Conservation (phyloP, 2,888 invertebrate species). For the Nephrotoma flavescens region DNA sequence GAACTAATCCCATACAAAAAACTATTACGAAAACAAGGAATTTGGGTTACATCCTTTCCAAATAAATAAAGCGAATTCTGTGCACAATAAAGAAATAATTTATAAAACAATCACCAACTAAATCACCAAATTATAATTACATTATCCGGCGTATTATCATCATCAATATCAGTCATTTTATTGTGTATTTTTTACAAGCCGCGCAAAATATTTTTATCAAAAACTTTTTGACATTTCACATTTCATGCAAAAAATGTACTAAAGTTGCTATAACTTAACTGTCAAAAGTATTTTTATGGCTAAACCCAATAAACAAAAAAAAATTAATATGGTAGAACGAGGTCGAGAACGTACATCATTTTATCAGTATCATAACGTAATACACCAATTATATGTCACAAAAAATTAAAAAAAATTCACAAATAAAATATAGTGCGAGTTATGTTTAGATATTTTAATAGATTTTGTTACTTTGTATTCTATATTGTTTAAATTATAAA, state of each 20-base stretch:
- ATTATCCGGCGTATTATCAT: neutral
- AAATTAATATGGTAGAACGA: neutral
- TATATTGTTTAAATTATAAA: neutral
- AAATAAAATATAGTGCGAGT: neutral
- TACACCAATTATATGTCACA: neutral
- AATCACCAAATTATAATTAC: neutral
- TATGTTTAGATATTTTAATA: neutral
- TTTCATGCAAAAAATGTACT: neutral
- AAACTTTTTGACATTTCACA: neutral
- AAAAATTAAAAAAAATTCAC: neutral
- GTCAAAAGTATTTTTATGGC: neutral
- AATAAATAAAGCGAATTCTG: conserved; percentile 28
- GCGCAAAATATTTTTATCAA: neutral
- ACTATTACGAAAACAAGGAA: conserved; percentile 68
- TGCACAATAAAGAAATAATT: conserved; percentile 38
- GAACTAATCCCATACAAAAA: conserved; percentile 58
- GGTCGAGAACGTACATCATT: neutral
- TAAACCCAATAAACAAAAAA: neutral
- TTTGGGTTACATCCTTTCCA: conserved; percentile 55
- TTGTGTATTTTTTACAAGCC: neutral
- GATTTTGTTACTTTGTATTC: neutral
- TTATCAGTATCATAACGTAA: neutral
- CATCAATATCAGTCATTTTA: neutral
- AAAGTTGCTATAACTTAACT: neutral
- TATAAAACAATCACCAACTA: conserved; percentile 7